Evolutionary conservation across 2,113 vertebrate species (phyloP), one percentile per base, ranked within the genome.

Genomic region (Calonectris borealis): DNA sequence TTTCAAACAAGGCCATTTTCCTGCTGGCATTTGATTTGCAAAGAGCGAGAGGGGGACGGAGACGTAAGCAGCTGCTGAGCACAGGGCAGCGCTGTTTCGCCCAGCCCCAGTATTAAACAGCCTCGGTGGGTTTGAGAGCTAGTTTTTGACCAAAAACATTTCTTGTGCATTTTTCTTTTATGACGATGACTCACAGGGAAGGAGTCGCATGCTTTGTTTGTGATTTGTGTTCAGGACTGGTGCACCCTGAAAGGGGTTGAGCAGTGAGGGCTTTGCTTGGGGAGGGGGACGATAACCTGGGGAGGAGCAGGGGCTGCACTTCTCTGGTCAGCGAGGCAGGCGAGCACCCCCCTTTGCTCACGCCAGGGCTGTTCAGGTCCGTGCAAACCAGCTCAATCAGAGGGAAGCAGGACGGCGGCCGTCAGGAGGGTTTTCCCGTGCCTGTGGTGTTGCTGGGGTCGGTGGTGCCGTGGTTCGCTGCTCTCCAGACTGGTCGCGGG

Each of bases 341-440:
- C 1, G 16, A 42, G 34, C 29, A 26, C 48, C 40, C 52, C 13
- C 6, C 42, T 31, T 7, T 2, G 75, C 49, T 26, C 18, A 3
- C 2, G 5, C 31, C 11, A 1, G 34, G 68, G 55, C 36, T 8
- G 7, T 5, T 25, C 2, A 1, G 31, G 11, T 21, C 70, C 2
- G 0, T 15, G 48, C 15, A 40, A 16, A 15, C 55, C 48, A 3
- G 49, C 48, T 27, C 11, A 6, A 3, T 10, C 18, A 0, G 29
- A 11, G 60, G 18, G 44, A 22, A 15, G 46, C 11, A 1, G 76
- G 31, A 21, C 6, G 3, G n/a, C 1, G 7, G 51, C 76, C 3
- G 0, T 14, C 16, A 1, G 68, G 16, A 7, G 29, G 40, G 55
- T 10, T 32, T 36, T 51, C 36, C 38, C 16, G 13, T 4, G 32